Base-by-base conservation (phyloP, 37 sponge, comb jelly and placozoan species). In the Dysidea cf. avara region DNA sequence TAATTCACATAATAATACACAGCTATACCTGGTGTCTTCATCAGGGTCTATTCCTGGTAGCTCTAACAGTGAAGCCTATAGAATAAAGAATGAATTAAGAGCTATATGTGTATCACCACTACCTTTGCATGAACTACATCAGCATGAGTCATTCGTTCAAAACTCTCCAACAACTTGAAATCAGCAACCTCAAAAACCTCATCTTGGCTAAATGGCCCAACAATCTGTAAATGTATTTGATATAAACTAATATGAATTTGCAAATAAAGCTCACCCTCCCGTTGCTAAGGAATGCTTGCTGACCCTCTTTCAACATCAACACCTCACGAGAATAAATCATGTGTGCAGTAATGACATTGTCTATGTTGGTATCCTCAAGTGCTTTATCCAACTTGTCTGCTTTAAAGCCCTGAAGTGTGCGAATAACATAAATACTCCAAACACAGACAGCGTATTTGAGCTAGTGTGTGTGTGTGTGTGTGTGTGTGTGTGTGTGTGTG, bases 21-120 rank as follows among this genome's bases (percentile, higher is more conserved):
- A n/a, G n/a, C n/a, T n/a, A n/a, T 61, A 32, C 32, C 71, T 9
- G 14, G 90, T 90, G 66, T 90, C 90, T 39, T 76, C 75, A 61
- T 90, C 90, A 13, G 90, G 78, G 14, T 74, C 58, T 38, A 84
- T 6, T 20, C 46, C 60, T 16, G 18, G 57, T 25, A 87, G 18
- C 17, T 32, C 66, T 53, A 87, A 1, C 9, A 43, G 9, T 43
- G 46, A 43, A 43, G 46, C 9, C 46, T 43, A 43, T 12, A 43
- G 9, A 12, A 43, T 9, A 43, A 43, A 9, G 46, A 12, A 43
- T 9, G 5, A 5, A 43, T 5, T 9, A 43, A 9, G 46, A 43
- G 46, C 7, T 5, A 43, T 9, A 43, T n/a, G n/a, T n/a, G n/a
- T n/a, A n/a, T n/a, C 9, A 39, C 71, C 38, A 18, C 55, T 30